A percentile compares a stretch with the other conserved stretches of the same genome.
Evolutionary conservation across 2,113 vertebrate genomes (phyloP).

Genomic region (Orycteropus afer): DNA sequence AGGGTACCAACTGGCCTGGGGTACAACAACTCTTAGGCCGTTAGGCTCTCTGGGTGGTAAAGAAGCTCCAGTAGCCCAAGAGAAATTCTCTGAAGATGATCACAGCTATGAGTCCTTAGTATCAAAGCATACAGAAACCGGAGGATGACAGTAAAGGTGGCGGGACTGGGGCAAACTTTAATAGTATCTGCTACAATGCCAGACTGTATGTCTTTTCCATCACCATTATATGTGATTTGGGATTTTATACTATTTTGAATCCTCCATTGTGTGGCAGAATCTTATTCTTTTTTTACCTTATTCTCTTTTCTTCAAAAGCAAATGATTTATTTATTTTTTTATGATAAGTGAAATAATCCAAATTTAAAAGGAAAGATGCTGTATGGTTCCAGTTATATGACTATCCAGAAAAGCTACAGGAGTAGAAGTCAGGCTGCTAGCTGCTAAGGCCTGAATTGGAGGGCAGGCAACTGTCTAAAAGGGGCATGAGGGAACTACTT

Average conservation of each 20-base stretch:
- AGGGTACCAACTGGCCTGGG: background rate
- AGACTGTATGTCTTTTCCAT: background rate
- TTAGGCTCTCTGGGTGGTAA: background rate
- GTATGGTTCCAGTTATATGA: too few relatives aligned
- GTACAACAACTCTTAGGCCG: background rate
- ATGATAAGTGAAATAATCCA: too few relatives aligned
- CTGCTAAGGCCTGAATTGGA: background rate
- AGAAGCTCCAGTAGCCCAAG: background rate
- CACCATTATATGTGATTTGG: background rate
- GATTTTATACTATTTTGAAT: background rate
- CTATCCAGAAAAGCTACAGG: too few relatives aligned
- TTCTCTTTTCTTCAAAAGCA: background rate
- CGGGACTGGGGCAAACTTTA: background rate
- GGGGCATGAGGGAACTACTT: fast-evolving
- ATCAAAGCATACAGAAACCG: background rate
- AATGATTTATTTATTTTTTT: too few relatives aligned
- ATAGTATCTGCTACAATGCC: background rate
- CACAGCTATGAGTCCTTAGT: background rate
- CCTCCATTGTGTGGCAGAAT: background rate
- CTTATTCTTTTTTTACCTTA: background rate
- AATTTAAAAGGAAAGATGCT: too few relatives aligned
- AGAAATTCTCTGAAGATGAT: background rate
- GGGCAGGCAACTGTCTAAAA: background rate
- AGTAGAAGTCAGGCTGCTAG: background rate
- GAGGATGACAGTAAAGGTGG: background rate